phyloP scores from a whole-genome alignment of 1,140 invertebrate genomes.

The Megalopta genalis region DNA sequence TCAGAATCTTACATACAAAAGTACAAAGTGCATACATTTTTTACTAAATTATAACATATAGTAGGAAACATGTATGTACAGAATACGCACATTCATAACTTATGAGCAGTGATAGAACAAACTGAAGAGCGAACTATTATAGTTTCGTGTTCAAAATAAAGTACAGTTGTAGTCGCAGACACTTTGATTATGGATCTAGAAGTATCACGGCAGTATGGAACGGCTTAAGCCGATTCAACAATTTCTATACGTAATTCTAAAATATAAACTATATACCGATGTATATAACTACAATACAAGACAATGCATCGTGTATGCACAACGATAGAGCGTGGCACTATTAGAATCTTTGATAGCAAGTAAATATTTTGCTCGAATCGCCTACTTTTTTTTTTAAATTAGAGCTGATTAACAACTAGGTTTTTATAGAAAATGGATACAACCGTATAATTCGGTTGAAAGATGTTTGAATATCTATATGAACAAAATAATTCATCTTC shows the following conservation, averaged over 20 bases:
- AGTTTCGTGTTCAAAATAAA: background rate
- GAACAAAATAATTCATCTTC: constrained; percentile 24
- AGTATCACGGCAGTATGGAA: constrained; percentile 31
- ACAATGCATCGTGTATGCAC: background rate
- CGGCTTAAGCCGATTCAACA: constrained; percentile 38
- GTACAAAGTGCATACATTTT: constrained; percentile 43
- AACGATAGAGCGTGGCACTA: constrained; percentile 9
- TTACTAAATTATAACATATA: constrained; percentile 16
- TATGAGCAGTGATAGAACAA: background rate
- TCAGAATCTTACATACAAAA: constrained; percentile 48
- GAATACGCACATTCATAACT: background rate
- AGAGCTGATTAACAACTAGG: background rate
- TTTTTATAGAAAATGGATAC: background rate
- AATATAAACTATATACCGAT: constrained; percentile 53
- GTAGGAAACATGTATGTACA: constrained; percentile 14
- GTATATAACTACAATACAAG: constrained; percentile 40
- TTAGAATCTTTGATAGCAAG: constrained; percentile 17
- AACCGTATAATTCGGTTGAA: background rate
- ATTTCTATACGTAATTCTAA: constrained; percentile 48
- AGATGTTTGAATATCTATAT: background rate
- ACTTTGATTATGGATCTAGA: constrained; percentile 34
- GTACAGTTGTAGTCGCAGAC: constrained; percentile 13
- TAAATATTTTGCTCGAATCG: background rate
- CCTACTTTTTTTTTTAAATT: background rate
- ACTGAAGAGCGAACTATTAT: background rate